Evolutionary conservation across 1,140 invertebrate species (phyloP), one percentile per base, ranked within the genome.

Genomic region (Drosophila teissieri): DNA sequence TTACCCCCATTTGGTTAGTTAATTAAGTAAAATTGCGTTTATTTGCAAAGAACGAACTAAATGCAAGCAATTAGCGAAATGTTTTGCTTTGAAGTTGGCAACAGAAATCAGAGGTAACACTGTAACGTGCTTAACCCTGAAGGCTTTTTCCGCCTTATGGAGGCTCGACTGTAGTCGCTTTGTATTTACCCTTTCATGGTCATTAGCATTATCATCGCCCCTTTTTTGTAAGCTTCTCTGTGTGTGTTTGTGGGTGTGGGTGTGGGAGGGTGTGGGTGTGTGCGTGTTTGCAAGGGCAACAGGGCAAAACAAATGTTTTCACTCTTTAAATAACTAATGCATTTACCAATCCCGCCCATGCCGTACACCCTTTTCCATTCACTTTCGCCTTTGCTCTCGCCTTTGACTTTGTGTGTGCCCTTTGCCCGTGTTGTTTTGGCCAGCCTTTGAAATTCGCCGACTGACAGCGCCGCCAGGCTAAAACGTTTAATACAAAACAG

Each of bases 321-420:
- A 63, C 64, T 78, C 75, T 73, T 79, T 83, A 77, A 88, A 88
- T 89, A 89, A 69, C 84, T 80, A 89, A 88, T 86, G 83, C 86
- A 83, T 80, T 85, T 78, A 42, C 49, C 62, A 61, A 61, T 61
- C 58, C 27, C 34, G 52, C 27, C 37, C 62, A 24, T 54, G 17
- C 44, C 8, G 15, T 27, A 27, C 10, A 2, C 10, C 19, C n/a
- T 34, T 45, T 34, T 10, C 11, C 14, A 40, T 40, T 52, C 7
- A 1, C 34, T 15, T 39, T 70, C 19, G 2, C 19, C 17, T 45
- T 27, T 37, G 36, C 14, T 39, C 69, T 61, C 36, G 37, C 31
- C 31, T 46, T 27, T 22, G 34, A 31, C 31, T 31, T 31, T 8
- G 31, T 8, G 10, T 24, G 14, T 54, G 65, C 42, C 65, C 65